Percentiles rank a stretch among this genome's conserved stretches.
Evolutionary conservation across 2,797 vertebrate species (phyloP).

Genomic region (Okamejei kenojei): DNA sequence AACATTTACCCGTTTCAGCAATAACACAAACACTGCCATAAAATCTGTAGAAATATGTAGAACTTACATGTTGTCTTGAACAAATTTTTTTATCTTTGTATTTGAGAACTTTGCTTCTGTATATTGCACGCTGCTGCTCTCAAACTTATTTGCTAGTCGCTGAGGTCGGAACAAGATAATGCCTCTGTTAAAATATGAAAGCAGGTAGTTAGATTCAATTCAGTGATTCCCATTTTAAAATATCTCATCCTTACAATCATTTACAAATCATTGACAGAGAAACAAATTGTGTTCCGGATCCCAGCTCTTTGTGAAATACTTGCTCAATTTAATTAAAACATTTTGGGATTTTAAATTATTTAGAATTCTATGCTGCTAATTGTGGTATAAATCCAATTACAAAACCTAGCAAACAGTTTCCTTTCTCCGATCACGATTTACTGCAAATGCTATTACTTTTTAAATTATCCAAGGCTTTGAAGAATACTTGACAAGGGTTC

Average conservation of each 20-base stretch:
- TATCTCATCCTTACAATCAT: background rate
- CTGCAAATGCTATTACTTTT: background rate
- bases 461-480: background rate
- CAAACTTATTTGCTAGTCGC: slow-evolving; percentile 82
- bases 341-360: background rate
- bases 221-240: background rate
- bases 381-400: background rate
- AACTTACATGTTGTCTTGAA: slow-evolving; percentile 91
- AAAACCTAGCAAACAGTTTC: background rate
- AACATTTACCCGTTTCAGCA: background rate
- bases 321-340: background rate
- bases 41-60: background rate
- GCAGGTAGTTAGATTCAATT: background rate
- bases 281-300: background rate
- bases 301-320: background rate
- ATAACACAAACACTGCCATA: background rate
- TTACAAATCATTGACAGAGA: background rate
- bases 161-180: slow-evolving; percentile 79
- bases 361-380: background rate
- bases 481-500: background rate
- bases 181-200: slow-evolving; percentile 58
- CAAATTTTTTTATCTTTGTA: slow-evolving; percentile 83
- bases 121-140: slow-evolving; percentile 69
- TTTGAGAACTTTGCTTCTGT: slow-evolving; percentile 74
- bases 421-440: background rate